Percentiles rank a stretch among this genome's conserved stretches.
phyloP scores from a whole-genome alignment of 2,888 invertebrate species.

The Ophioninae sp. region DNA sequence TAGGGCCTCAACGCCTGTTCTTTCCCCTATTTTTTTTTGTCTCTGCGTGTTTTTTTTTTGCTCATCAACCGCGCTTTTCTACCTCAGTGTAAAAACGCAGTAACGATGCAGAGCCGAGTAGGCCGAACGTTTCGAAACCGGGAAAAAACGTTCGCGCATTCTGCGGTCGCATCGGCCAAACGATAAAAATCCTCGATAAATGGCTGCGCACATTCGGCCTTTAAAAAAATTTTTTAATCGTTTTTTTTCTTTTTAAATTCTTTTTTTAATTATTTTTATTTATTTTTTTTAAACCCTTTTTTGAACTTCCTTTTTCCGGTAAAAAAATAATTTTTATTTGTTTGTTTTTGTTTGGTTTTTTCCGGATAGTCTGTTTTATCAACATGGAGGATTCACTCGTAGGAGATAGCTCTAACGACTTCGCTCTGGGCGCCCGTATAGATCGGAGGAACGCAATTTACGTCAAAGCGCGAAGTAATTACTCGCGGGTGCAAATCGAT shows the following conservation, averaged over 20 bases:
- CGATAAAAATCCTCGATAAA: conserved; percentile 28
- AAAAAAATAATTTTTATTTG: background rate
- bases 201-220: background rate
- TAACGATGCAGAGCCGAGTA: background rate
- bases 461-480: background rate
- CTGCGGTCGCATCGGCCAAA: conserved; percentile 32
- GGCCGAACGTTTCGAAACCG: conserved; percentile 17
- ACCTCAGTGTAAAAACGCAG: conserved; percentile 13
- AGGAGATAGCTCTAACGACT: conserved; percentile 7
- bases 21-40: conserved; percentile 3
- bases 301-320: too few species aligned
- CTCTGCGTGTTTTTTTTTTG: conserved; percentile 15
- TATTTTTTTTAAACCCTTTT: too few species aligned
- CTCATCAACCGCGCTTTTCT: conserved; percentile 32
- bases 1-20: conserved; percentile 12
- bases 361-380: conserved; percentile 15
- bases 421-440: background rate
- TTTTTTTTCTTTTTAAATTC: background rate
- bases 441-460: background rate
- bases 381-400: conserved; percentile 6
- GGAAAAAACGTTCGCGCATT: conserved; percentile 2
- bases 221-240: conserved; percentile 11
- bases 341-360: too few species aligned
- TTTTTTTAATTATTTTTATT: too few species aligned
- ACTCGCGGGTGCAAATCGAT: background rate